Percentiles rank a stretch among this genome's conserved stretches.
phyloP scores from a whole-genome alignment of 1,140 invertebrate genomes.

The Ganaspis sp. region DNA sequence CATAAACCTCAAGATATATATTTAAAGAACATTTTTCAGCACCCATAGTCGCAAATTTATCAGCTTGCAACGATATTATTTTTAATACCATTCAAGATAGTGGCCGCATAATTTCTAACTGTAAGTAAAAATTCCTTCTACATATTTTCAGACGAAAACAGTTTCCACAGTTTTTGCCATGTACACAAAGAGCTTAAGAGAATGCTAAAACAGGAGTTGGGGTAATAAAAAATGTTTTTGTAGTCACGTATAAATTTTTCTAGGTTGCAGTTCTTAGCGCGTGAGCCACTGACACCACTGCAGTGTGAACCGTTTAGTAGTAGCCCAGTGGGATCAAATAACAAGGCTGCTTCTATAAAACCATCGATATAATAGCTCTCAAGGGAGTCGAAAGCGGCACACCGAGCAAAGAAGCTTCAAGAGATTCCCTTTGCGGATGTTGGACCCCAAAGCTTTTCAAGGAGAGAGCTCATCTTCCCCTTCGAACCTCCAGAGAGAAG shows the following conservation, averaged over 20 bases:
- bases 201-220: background rate
- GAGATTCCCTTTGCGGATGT: slow-evolving; percentile 27
- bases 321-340: background rate
- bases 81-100: too few species aligned
- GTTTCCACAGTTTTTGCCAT: too few species aligned
- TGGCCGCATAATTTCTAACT: too few species aligned
- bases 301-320: slow-evolving; percentile 2
- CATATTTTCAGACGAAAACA: too few species aligned
- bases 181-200: background rate
- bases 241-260: background rate
- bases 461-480: slow-evolving; percentile 9
- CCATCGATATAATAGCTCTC: slow-evolving; percentile 27
- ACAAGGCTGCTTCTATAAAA: slow-evolving; percentile 26
- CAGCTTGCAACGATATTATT: too few species aligned
- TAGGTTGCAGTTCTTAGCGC: background rate
- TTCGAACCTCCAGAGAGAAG: background rate
- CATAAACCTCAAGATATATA: too few species aligned
- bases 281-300: background rate
- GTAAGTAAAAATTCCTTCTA: too few species aligned
- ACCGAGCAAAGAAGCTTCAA: slow-evolving; percentile 7
- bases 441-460: background rate
- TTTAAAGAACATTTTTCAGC: too few species aligned
- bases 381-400: background rate
- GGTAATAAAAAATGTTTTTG: background rate
- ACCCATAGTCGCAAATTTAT: too few species aligned